phyloP scores from a whole-genome alignment of 2,113 vertebrate species.

The Cyphomyrus discorhynchus region DNA sequence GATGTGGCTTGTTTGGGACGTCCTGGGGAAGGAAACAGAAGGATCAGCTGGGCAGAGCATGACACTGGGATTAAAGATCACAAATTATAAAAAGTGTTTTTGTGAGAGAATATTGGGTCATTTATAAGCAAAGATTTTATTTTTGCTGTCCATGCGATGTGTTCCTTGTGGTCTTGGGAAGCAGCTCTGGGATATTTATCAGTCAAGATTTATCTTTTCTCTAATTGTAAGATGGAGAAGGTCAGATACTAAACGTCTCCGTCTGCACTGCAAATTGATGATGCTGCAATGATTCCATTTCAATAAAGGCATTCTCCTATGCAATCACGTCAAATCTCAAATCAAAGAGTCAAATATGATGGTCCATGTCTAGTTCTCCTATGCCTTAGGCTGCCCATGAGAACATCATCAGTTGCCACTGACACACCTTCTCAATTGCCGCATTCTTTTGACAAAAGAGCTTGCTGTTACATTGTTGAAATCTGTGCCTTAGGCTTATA shows the following conservation, averaged over 20 bases:
- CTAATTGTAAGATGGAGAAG: background rate
- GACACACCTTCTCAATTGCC: background rate
- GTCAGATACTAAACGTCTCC: background rate
- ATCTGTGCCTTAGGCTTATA: background rate
- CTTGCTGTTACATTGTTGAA: background rate
- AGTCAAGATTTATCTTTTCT: background rate
- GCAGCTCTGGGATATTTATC: background rate
- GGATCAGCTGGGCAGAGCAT: too few relatives aligned
- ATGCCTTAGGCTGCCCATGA: background rate
- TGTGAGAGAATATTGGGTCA: background rate
- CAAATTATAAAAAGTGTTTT: background rate
- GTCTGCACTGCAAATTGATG: background rate
- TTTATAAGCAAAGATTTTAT: background rate
- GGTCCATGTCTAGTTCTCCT: background rate
- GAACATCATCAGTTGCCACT: background rate
- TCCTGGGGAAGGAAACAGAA: too few relatives aligned
- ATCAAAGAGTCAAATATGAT: background rate
- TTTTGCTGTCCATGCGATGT: background rate
- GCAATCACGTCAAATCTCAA: background rate
- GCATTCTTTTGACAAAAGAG: background rate
- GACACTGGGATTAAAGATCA: background rate
- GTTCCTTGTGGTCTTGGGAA: background rate
- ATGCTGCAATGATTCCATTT: background rate
- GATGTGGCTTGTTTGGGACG: too few relatives aligned
- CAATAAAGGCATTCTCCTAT: background rate